These are phyloP conservation scores for Gasterosteus nipponicus DNA, from an alignment of 2,113 vertebrate genomes.

Conservation along the genomic window DNA sequence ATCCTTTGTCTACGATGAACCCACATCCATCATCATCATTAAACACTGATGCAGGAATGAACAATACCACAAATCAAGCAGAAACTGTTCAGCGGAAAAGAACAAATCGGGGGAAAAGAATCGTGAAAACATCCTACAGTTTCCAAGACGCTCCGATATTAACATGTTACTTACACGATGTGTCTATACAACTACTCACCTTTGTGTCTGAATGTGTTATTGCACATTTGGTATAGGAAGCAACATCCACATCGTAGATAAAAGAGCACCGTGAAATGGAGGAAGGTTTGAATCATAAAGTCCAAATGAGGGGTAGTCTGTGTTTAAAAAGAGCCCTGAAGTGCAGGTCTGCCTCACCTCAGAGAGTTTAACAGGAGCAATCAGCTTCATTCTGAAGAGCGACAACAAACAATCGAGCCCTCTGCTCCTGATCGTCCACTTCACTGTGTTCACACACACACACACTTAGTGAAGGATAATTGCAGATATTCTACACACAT, in stretches of 20 bases:
- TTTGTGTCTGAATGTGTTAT: background rate
- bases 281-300: background rate
- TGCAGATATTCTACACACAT: too few species aligned
- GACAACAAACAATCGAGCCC: background rate
- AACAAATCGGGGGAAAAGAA: background rate
- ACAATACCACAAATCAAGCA: too few species aligned
- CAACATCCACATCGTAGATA: background rate
- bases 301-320: background rate
- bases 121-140: background rate
- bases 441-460: background rate
- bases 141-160: background rate
- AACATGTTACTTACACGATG: background rate
- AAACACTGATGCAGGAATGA: too few species aligned
- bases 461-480: background rate
- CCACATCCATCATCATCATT: too few species aligned
- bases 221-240: background rate
- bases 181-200: background rate
- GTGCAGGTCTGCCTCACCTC: background rate
- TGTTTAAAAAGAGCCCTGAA: background rate
- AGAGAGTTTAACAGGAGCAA: background rate
- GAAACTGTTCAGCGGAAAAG: too few species aligned
- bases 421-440: background rate
- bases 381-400: background rate
- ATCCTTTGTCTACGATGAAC: background rate
- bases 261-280: background rate